Conservation (phyloP, 35 echinoderm and acorn worm genomes). For the Ptychodera flava region DNA sequence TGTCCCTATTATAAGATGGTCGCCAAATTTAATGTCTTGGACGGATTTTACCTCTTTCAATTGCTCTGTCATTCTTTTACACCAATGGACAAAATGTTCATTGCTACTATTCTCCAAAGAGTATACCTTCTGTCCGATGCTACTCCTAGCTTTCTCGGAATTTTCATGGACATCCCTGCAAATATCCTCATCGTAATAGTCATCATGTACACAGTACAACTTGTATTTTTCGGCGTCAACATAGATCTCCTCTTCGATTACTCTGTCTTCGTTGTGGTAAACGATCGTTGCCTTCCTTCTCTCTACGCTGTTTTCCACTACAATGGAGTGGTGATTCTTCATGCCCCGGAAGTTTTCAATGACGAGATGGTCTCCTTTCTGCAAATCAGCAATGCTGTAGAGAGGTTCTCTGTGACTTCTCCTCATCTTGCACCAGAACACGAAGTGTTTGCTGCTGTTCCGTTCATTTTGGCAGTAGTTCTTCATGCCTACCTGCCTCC, state of each 20-base stretch:
- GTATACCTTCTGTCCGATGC: no score
- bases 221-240: not conserved
- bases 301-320: not conserved
- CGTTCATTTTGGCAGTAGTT: not conserved
- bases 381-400: not conserved
- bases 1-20: no score
- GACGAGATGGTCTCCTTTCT: not conserved
- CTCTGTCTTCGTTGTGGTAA: not conserved
- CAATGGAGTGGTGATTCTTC: not conserved
- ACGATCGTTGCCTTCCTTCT: not conserved
- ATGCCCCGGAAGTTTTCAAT: not conserved
- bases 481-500: not conserved
- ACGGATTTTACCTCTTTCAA: no score
- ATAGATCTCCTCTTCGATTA: not conserved
- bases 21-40: no score
- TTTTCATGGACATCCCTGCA: no score
- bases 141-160: no score
- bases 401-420: not conserved
- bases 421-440: not conserved
- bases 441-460: not conserved
- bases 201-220: not conserved
- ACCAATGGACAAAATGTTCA: no score
- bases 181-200: not conserved
- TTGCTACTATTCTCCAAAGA: no score
- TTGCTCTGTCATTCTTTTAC: no score